Conservation (phyloP, 1,140 invertebrate species). For the Metaphire vulgaris region DNA sequence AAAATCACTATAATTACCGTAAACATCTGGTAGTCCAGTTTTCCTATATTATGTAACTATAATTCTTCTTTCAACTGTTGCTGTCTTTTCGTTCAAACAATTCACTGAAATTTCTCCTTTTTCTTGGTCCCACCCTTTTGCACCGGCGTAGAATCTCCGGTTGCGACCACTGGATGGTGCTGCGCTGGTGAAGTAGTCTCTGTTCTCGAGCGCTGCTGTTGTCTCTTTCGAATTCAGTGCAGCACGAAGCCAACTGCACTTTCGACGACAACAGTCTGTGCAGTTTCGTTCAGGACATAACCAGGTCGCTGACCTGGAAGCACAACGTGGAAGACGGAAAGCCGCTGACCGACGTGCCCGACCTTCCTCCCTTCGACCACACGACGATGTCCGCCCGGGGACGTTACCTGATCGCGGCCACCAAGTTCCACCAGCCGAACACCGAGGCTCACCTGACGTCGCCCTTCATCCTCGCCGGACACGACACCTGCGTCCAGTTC, state of each 20-base stretch:
- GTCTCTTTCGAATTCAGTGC: slow-evolving; percentile 5
- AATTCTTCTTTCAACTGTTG: no score
- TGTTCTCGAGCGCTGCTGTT: no score
- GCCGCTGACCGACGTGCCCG: background rate
- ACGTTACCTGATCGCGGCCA: background rate
- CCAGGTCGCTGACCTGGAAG: background rate
- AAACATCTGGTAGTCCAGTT: no score
- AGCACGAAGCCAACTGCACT: slow-evolving; percentile 4
- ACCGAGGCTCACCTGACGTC: slow-evolving; percentile 8
- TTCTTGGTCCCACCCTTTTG: no score
- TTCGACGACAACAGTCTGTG: slow-evolving; percentile 6
- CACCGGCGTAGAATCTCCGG: no score
- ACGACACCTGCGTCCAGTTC: slow-evolving; percentile 1
- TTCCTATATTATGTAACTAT: no score
- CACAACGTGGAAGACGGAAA: background rate
- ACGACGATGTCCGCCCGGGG: background rate
- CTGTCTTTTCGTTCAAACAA: no score
- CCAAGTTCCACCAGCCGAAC: slow-evolving; percentile 13
- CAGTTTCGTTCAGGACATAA: background rate
- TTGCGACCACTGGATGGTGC: no score
- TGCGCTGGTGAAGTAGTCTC: no score
- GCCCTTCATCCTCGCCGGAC: background rate
- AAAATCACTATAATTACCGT: no score
- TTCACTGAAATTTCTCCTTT: no score
- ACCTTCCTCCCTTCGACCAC: slow-evolving; percentile 4